Conservation (phyloP, 1,140 invertebrate genomes). For the Lasioglossum baleicum region DNA sequence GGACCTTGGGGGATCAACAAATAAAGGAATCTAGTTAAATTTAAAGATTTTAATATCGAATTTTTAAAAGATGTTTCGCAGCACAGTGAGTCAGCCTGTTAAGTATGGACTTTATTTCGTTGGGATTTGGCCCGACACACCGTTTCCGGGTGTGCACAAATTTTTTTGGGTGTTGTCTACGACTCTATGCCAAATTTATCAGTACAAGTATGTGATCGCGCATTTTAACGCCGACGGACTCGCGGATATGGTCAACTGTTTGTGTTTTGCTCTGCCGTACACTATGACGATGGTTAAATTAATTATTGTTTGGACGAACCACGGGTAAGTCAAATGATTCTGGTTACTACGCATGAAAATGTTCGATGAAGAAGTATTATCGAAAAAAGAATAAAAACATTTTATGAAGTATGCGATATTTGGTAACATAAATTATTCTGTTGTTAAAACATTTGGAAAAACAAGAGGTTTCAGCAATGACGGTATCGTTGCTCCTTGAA, state of each 20-base stretch:
- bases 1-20: no score
- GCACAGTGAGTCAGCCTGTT: slow-evolving; percentile 20
- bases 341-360: no score
- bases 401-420: no score
- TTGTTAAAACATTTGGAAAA: no score
- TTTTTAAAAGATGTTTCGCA: not conserved
- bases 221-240: slow-evolving; percentile 8
- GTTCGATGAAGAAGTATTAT: no score
- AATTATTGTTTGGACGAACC: slow-evolving; percentile 18
- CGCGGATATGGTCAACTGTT: slow-evolving; percentile 11
- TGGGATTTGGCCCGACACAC: slow-evolving; percentile 38
- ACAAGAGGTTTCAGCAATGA: no score
- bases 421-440: no score
- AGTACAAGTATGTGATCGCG: slow-evolving; percentile 41
- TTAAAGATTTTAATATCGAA: no score
- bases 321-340: slow-evolving; percentile 20
- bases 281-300: slow-evolving; percentile 41
- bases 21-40: not conserved
- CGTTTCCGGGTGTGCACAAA: slow-evolving; percentile 14
- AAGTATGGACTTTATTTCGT: slow-evolving; percentile 40
- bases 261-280: slow-evolving; percentile 31
- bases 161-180: slow-evolving; percentile 15
- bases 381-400: no score
- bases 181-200: slow-evolving; percentile 18
- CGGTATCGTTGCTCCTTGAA: no score